Base-by-base conservation (phyloP, 1,140 invertebrate genomes). In the Bacillus rossius region DNA sequence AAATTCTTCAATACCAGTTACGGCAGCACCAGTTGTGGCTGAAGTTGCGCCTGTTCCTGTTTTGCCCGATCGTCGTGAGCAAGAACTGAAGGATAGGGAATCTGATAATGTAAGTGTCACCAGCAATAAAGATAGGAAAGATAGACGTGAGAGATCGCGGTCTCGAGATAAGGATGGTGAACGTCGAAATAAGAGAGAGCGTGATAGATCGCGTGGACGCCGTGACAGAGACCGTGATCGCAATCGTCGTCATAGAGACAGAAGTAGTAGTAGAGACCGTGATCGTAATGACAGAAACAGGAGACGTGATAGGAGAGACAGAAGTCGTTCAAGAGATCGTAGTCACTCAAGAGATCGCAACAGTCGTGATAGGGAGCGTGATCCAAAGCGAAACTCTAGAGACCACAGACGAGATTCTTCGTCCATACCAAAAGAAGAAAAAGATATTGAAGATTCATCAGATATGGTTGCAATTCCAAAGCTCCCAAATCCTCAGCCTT, bases 191-290 rank as follows among this genome's bases (percentile, higher is more conserved):
- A 22, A 40, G 17, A 26, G 37, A 5, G 51, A 54, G 16, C 55
- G 55, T 48, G 56, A 57, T 38, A 16, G 56, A 2, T 29, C 49
- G 7, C 29, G 56, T 14, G 56, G 56, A 2, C 43, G 51, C 4
- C 29, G 56, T 19, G 56, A 57, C 25, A 48, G 56, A 37, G 56
- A 57, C 19, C 56, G 56, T 16, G 55, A 57, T 23, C 45, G 55
- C n/a, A 34, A 53, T 5, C 51, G 29, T 53, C 25, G 56, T 19
- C 25, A 48, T 10, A 47, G 56, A 23, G 56, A 57, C 16, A 48
- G 56, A 14, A 57, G 56, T 38, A 29, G 56, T 10, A 49, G 43
- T 49, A 29, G 56, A 23, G 56, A 57, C n/a, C 45, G 56, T 16
- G 45, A 40, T 26, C 37, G 53, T 10, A 34, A 34, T 34, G 29